These are phyloP conservation scores for Theretra japonica DNA, from an alignment of 2,888 invertebrate genomes.

Conservation along the genomic window DNA sequence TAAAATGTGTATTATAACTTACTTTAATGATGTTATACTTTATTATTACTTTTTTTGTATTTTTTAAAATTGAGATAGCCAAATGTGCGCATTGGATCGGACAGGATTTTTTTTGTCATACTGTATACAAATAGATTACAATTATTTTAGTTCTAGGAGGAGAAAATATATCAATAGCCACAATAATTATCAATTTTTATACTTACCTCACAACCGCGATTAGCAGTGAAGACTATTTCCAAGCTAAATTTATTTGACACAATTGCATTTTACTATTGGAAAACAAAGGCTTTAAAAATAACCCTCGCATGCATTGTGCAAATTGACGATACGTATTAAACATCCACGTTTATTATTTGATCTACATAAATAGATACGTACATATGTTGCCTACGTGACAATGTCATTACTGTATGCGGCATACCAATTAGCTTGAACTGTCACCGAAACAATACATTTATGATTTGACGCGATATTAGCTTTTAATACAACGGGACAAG, in stretches of 20 bases:
- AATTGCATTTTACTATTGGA: background rate
- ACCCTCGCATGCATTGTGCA: background rate
- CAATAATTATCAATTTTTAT: no score
- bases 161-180: no score
- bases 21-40: no score
- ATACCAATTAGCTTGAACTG: constrained; percentile 57
- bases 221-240: no score
- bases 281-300: background rate
- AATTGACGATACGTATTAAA: constrained; percentile 43
- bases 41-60: no score
- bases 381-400: constrained; percentile 61
- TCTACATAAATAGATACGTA: constrained; percentile 51
- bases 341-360: constrained; percentile 49
- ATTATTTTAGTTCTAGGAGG: no score
- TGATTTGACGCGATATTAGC: constrained; percentile 33
- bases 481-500: constrained; percentile 26
- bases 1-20: no score
- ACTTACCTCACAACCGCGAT: no score
- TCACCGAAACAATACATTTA: constrained; percentile 38
- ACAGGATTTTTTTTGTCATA: no score
- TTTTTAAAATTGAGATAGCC: no score
- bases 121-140: no score
- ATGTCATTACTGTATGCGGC: constrained; percentile 59
- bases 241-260: background rate
- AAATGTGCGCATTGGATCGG: no score